Percentiles rank a stretch among this genome's conserved stretches.
These are phyloP conservation scores for Drosophila suzukii DNA, from an alignment of 1,140 invertebrate species.

Conservation along the genomic window DNA sequence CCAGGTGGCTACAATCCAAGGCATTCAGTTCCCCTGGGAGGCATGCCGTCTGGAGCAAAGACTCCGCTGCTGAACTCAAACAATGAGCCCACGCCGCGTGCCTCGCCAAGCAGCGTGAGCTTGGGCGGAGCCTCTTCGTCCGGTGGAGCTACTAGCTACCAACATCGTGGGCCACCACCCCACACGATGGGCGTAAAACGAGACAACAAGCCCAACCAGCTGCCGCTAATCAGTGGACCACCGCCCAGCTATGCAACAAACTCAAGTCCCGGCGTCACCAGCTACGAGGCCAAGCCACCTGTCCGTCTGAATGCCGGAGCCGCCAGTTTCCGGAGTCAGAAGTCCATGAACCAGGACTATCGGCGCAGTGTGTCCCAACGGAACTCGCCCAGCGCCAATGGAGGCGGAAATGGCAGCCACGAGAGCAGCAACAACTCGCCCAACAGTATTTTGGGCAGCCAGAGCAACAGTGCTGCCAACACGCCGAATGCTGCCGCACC, in stretches of 20 bases:
- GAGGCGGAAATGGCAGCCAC: conserved; percentile 67
- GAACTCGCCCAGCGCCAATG: conserved; percentile 81
- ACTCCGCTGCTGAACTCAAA: conserved; percentile 69
- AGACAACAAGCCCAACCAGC: conserved; percentile 67
- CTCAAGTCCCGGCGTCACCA: conserved; percentile 27
- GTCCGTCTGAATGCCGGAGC: conserved; percentile 74
- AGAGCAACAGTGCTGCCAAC: conserved; percentile 68
- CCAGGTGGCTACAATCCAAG: conserved; percentile 68
- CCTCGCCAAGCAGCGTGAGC: conserved; percentile 72
- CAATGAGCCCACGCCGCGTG: conserved; percentile 74
- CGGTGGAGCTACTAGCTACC: conserved; percentile 45
- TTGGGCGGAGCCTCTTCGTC: conserved; percentile 39
- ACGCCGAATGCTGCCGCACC: conserved; percentile 61
- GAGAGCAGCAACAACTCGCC: conserved; percentile 84
- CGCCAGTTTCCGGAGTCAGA: conserved; percentile 75
- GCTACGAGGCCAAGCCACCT: conserved; percentile 71
- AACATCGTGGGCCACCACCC: conserved; percentile 62
- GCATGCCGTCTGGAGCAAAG: conserved; percentile 57
- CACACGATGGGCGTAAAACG: conserved; percentile 65
- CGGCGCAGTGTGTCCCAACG: conserved; percentile 78
- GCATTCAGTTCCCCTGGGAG: conserved; percentile 62
- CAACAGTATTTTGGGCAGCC: conserved; percentile 77
- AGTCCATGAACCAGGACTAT: conserved; percentile 72
- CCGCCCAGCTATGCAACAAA: conserved; percentile 62
- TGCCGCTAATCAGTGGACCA: conserved; percentile 74